Conservation (phyloP, 2,888 invertebrate species). For the Pherbina coryleti region DNA sequence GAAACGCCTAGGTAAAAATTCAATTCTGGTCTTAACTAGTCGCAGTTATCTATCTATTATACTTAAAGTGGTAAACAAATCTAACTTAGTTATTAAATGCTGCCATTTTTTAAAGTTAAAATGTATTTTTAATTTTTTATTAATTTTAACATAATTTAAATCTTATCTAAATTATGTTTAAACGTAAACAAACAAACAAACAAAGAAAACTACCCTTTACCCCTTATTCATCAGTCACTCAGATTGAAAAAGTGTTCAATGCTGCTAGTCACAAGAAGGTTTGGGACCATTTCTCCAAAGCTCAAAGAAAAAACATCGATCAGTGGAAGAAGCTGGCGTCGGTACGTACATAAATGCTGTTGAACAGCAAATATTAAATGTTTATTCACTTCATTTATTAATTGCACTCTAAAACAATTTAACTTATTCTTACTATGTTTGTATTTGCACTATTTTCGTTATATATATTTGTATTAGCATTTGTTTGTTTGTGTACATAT, state of each 20-base stretch:
- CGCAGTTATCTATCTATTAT: background rate
- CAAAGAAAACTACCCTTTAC: conserved; percentile 56
- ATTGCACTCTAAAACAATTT: background rate
- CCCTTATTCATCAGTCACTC: conserved; percentile 84
- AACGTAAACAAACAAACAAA: conserved; percentile 36
- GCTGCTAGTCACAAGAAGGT: conserved; percentile 97
- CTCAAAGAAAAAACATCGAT: conserved; percentile 98
- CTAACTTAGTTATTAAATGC: background rate
- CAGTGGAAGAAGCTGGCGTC: conserved; percentile 96
- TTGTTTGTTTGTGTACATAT: background rate
- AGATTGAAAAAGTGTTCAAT: conserved; percentile 97
- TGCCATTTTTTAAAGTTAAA: conserved; percentile 20
- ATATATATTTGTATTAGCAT: background rate
- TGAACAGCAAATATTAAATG: conserved; percentile 5
- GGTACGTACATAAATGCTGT: conserved; percentile 75
- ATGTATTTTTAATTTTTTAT: background rate
- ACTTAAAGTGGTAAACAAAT: background rate
- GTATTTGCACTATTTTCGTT: background rate
- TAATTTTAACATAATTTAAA: conserved; percentile 1
- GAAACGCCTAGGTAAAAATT: background rate
- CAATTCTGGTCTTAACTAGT: background rate
- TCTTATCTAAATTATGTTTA: conserved; percentile 19
- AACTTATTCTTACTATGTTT: background rate
- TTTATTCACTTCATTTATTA: background rate
- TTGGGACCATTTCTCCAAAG: conserved; percentile 99